These are phyloP conservation scores for Colaptes auratus DNA, from an alignment of 2,113 vertebrate genomes.

Conservation along the genomic window DNA sequence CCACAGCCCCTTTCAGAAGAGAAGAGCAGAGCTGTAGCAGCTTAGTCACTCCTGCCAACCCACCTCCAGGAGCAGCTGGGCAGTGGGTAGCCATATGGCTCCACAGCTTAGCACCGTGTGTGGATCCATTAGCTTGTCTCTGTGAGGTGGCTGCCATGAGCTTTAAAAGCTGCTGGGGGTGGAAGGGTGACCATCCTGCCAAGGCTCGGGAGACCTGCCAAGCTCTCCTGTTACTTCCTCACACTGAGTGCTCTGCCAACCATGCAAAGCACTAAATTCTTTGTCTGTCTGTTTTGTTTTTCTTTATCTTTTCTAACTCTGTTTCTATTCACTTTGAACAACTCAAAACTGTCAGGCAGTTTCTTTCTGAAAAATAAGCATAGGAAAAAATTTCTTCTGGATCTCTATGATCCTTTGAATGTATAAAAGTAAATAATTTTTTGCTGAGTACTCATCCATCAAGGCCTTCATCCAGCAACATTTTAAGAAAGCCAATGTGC, in stretches of 20 bases:
- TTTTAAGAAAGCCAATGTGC: background rate
- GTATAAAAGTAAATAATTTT: background rate
- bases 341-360: background rate
- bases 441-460: background rate
- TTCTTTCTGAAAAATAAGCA: background rate
- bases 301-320: background rate
- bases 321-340: background rate
- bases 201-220: background rate
- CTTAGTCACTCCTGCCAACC: background rate
- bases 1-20: background rate
- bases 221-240: background rate
- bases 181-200: background rate
- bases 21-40: background rate
- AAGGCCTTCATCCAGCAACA: background rate
- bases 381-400: background rate
- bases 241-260: rapidly evolving
- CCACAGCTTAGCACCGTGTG: rapidly evolving
- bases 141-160: background rate
- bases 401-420: background rate
- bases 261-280: rapidly evolving
- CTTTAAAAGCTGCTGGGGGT: background rate
- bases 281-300: background rate
- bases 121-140: background rate
- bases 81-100: background rate
- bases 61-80: rapidly evolving